Evolutionary conservation across 1,140 invertebrate genomes (phyloP).

Genomic region (Polypedilum vanderplanki): DNA sequence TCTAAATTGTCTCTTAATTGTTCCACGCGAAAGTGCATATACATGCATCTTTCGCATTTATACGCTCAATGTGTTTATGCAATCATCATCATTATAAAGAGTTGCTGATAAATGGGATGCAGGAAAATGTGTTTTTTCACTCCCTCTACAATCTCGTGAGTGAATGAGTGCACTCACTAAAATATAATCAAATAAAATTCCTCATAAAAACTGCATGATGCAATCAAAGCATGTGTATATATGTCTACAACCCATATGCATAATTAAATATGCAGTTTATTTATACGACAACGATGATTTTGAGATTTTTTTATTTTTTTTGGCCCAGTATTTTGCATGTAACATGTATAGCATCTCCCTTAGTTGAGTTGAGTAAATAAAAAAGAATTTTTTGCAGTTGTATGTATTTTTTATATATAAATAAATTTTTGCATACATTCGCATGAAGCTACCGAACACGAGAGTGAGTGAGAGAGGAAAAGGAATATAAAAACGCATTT

Average conservation of each 20-base stretch:
- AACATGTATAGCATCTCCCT: background rate
- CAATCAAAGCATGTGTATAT: conserved; percentile 11
- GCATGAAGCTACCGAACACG: background rate
- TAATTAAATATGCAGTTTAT: conserved; percentile 20
- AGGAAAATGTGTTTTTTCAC: background rate
- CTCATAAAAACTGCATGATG: background rate
- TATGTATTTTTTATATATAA: conserved; percentile 3
- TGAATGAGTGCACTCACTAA: background rate
- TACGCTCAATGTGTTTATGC: background rate
- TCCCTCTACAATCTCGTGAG: no score
- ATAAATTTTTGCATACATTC: background rate
- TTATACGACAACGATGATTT: background rate
- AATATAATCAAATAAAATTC: background rate
- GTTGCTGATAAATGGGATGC: background rate
- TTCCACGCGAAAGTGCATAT: conserved; percentile 3
- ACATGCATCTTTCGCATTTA: background rate
- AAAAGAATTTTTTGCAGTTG: conserved; percentile 19
- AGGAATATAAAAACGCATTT: conserved; percentile 23
- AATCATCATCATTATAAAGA: background rate
- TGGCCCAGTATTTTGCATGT: conserved; percentile 16
- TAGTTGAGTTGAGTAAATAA: background rate
- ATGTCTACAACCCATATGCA: conserved; percentile 10
- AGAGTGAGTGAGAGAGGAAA: conserved; percentile 15
- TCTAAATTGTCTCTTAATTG: conserved; percentile 16
- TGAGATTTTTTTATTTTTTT: background rate